phyloP scores from a whole-genome alignment of 2,888 invertebrate species.

The Cephus runcator region DNA sequence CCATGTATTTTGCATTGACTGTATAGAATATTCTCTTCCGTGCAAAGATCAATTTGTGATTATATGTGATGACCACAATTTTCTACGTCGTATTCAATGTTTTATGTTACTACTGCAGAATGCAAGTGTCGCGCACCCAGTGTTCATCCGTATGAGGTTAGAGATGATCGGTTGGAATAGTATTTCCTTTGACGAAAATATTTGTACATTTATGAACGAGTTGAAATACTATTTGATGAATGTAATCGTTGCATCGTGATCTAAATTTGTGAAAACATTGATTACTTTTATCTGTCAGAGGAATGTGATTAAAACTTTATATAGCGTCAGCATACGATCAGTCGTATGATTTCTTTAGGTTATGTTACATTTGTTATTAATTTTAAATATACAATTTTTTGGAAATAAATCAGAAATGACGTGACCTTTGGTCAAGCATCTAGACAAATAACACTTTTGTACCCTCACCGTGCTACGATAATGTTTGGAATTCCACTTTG shows the following conservation, averaged over 20 bases:
- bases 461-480: neutral
- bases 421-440: slow-evolving; percentile 30
- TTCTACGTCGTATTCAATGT: neutral
- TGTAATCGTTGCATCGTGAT: neutral
- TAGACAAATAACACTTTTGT: slow-evolving; percentile 13
- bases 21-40: neutral
- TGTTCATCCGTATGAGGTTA: neutral
- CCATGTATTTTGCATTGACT: neutral
- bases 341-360: slow-evolving; percentile 11
- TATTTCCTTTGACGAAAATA: neutral
- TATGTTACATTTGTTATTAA: slow-evolving; percentile 23
- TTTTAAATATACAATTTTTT: slow-evolving; percentile 13
- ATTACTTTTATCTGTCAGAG: neutral
- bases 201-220: neutral
- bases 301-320: neutral
- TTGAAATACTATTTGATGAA: neutral
- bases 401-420: slow-evolving; percentile 20
- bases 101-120: neutral
- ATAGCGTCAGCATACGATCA: neutral
- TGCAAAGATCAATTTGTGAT: neutral
- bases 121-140: neutral
- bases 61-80: neutral
- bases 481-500: neutral
- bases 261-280: neutral
- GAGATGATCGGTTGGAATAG: neutral